Base-by-base conservation (phyloP, 2,797 vertebrate genomes). In the Rhinichthys osculus region DNA sequence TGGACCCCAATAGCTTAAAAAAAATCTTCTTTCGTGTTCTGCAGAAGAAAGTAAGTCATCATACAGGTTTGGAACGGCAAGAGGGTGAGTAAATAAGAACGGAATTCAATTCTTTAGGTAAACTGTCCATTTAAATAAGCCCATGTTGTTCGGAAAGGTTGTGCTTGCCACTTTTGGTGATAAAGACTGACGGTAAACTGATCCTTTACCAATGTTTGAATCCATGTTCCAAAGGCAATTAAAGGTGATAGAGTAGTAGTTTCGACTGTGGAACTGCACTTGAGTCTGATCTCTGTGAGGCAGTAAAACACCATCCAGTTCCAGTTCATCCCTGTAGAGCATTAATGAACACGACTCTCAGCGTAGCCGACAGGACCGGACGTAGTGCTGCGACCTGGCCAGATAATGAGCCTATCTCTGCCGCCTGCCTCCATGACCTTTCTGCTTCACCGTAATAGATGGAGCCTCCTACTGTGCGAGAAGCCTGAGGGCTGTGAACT, bases 351-450 rank as follows among this genome's bases (percentile, higher is more conserved):
- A 67, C 80, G 54, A 47, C 84, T 81, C 76, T 69, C 69, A 71
- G 59, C 73, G 81, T 62, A 70, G 81, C 74, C 50, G 52, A 66
- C 50, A 79, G 86, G 54, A 72, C 66, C 33, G 76, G 83, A 82
- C 86, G n/a, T 62, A 69, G 62, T 10, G 17, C 71, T 82, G 85
- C 69, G 86, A 85, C 85, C 83, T 70, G 77, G 47, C 77, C 78
- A 67, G 44, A 86, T 90, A 89, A 90, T 91, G 86, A 91, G 85
- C 50, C 33, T 33, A 67, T 89, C 89, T 88, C 90, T 86, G 85
- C 78, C 69, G 83, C 87, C 52, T 74, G 85, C 73, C 38, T 77
- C n/a, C 35, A 21, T 90, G 89, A 90, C 89, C 89, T 91, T 91
- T 90, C 77, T 64, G 57, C 70, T 73, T 38, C 64, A 13, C 54